Conservation (phyloP, 1,140 invertebrate genomes). For the Metopolophium dirhodum region DNA sequence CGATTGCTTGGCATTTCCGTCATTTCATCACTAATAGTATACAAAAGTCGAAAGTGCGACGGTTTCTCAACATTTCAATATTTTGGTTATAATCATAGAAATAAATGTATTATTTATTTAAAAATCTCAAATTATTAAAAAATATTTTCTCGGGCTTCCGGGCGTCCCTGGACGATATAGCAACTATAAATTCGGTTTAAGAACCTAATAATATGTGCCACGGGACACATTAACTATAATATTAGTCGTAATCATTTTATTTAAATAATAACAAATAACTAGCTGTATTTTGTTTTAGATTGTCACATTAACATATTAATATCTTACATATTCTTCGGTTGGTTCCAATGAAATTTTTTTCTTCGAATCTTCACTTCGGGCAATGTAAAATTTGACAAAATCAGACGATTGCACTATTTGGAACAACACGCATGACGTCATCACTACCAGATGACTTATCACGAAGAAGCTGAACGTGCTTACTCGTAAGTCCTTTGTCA, state of each 20-base stretch:
- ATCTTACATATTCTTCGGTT: constrained; percentile 70
- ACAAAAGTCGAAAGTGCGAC: no score
- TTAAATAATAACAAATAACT: not conserved
- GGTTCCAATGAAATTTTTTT: constrained; percentile 76
- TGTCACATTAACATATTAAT: not conserved
- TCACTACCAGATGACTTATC: constrained; percentile 76
- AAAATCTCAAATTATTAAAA: no score
- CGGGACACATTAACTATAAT: no score
- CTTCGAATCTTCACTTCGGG: constrained; percentile 73
- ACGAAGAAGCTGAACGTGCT: constrained; percentile 88
- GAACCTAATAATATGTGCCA: no score
- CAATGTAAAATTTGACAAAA: constrained; percentile 84
- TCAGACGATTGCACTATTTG: constrained; percentile 77
- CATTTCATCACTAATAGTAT: no score
- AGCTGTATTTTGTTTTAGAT: not conserved
- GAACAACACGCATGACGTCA: constrained; percentile 78
- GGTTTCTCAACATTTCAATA: no score
- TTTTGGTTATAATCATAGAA: no score
- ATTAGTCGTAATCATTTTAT: not conserved
- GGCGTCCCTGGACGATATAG: no score
- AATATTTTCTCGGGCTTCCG: no score
- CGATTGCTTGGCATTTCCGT: no score
- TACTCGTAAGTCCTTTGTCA: constrained; percentile 74
- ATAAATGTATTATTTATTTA: no score
- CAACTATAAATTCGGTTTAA: no score